phyloP scores from a whole-genome alignment of 2,113 vertebrate genomes.

The Prinia subflava region DNA sequence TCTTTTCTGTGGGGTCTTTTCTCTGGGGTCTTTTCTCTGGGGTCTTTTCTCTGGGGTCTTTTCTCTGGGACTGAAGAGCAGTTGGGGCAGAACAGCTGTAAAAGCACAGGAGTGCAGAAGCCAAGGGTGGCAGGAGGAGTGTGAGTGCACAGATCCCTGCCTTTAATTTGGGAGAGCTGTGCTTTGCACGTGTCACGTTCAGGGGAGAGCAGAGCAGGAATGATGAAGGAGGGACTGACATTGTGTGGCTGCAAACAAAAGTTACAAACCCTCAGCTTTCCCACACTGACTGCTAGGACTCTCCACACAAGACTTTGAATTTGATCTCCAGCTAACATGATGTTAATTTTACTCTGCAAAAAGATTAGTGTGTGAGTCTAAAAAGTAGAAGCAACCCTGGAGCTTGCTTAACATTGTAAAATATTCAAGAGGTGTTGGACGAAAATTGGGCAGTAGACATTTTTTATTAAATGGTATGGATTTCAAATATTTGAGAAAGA shows the following conservation, averaged over 20 bases:
- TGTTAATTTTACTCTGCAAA: background rate
- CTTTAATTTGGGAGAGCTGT: background rate
- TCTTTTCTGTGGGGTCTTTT: too few relatives aligned
- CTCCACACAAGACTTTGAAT: background rate
- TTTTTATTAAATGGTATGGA: background rate
- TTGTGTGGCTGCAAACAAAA: background rate
- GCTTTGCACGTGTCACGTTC: accelerated
- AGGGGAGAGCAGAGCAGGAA: background rate
- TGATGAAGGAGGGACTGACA: background rate
- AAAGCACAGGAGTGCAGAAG: background rate
- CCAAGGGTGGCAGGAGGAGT: background rate
- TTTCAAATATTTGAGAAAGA: background rate
- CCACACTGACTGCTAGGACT: background rate
- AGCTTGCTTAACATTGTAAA: background rate
- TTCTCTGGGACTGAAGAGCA: background rate
- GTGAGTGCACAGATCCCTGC: background rate
- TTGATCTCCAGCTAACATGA: background rate
- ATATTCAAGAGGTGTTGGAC: background rate
- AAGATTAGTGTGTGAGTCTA: background rate
- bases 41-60: too few relatives aligned
- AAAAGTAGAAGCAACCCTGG: background rate
- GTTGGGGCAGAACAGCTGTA: background rate
- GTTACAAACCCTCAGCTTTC: background rate
- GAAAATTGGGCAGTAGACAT: background rate
- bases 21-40: too few relatives aligned